These are phyloP conservation scores for Drosophila sproati DNA, from an alignment of 1,140 invertebrate species.

Conservation along the genomic window DNA sequence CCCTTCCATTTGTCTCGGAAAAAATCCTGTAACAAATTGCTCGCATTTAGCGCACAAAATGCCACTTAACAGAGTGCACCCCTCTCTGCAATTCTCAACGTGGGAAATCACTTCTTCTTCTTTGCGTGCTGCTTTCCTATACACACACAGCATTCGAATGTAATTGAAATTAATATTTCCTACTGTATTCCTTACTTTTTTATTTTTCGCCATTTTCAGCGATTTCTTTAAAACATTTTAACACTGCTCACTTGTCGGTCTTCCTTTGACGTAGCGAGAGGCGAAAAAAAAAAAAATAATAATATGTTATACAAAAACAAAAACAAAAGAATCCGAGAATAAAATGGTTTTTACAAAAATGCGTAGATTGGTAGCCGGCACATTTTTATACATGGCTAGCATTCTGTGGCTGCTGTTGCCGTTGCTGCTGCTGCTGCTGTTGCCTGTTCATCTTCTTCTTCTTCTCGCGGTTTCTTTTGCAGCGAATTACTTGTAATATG, in stretches of 20 bases:
- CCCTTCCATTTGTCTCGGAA: not conserved
- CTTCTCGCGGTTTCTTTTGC: not conserved
- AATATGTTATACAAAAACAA: slow-evolving; percentile 1
- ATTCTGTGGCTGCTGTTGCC: slow-evolving; percentile 39
- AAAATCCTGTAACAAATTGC: slow-evolving; percentile 78
- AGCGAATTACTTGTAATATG: slow-evolving; percentile 30
- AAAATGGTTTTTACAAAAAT: slow-evolving; percentile 50
- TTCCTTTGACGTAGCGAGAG: slow-evolving; percentile 58
- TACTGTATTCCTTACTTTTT: slow-evolving; percentile 41
- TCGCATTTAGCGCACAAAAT: slow-evolving; percentile 77
- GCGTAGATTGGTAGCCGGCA: slow-evolving; percentile 78
- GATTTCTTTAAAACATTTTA: slow-evolving; percentile 69
- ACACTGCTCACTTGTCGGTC: slow-evolving; percentile 51
- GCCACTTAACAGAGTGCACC: slow-evolving; percentile 31
- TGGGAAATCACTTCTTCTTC: slow-evolving; percentile 25
- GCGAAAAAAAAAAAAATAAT: slow-evolving; percentile 9
- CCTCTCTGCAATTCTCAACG: slow-evolving; percentile 43
- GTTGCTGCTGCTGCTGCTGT: slow-evolving; percentile 4
- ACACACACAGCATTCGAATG: slow-evolving; percentile 41
- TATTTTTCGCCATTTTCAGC: slow-evolving; percentile 45
- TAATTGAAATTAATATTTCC: slow-evolving; percentile 80
- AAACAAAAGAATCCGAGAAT: slow-evolving; percentile 24
- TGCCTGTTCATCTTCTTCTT: slow-evolving; percentile 7
- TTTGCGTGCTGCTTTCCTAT: slow-evolving; percentile 26
- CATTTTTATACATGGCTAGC: slow-evolving; percentile 60